phyloP scores from a whole-genome alignment of 2,113 vertebrate genomes.

The Pionites leucogaster region DNA sequence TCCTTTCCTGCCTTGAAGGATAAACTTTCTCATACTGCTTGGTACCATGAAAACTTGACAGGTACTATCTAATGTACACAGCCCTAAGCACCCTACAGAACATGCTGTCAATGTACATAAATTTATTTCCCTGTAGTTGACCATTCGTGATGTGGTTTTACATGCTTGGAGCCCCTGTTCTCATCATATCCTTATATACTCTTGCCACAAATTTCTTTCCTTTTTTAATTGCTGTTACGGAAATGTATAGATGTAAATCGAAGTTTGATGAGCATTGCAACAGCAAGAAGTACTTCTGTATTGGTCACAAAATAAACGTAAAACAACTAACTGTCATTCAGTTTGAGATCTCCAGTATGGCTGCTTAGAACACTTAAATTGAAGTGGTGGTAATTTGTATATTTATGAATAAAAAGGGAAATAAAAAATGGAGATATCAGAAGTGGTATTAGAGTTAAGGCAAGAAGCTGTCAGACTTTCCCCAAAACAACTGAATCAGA shows the following conservation, averaged over 20 bases:
- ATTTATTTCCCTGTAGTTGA: not conserved
- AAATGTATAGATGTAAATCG: not conserved
- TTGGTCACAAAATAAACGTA: not conserved
- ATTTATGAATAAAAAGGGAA: not conserved
- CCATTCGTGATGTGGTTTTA: not conserved
- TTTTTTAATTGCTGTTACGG: not conserved
- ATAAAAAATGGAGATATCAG: not conserved
- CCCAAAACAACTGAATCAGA: not conserved
- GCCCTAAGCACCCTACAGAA: not conserved
- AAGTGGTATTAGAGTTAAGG: not conserved
- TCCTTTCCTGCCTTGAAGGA: not conserved
- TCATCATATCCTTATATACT: not conserved
- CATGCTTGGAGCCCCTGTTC: not conserved
- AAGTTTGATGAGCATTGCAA: not conserved
- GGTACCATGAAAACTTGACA: not conserved
- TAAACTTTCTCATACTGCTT: not conserved
- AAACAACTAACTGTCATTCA: not conserved
- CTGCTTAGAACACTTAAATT: not conserved
- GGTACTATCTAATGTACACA: not conserved
- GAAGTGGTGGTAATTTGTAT: not conserved
- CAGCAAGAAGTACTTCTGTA: not conserved
- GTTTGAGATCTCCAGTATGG: not conserved
- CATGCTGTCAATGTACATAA: not conserved
- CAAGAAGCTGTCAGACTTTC: not conserved
- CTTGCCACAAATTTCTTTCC: not conserved